phyloP scores from a whole-genome alignment of 2,888 invertebrate species.

The Cataglyphis altisquamis region DNA sequence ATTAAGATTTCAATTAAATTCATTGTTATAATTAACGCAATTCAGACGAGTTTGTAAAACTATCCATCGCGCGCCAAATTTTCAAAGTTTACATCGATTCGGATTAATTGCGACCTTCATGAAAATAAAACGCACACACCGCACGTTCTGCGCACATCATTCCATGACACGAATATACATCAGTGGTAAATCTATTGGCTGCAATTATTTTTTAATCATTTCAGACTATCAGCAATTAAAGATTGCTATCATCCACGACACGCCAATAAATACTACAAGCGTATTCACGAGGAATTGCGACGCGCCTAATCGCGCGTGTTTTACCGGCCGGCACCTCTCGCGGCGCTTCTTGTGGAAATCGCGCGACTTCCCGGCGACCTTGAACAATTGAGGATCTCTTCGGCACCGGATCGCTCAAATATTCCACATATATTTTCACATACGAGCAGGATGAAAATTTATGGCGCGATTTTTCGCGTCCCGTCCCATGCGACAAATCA shows the following conservation, averaged over 20 bases:
- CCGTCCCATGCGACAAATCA: neutral
- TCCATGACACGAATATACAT: neutral
- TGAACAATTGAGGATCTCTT: slow-evolving; percentile 30
- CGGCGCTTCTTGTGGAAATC: slow-evolving; percentile 12
- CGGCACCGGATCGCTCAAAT: neutral
- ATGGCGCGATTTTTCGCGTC: slow-evolving; percentile 65
- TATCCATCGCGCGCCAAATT: no score
- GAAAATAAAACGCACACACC: no score
- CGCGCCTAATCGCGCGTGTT: neutral
- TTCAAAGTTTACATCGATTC: no score
- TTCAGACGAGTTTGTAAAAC: no score
- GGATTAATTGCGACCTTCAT: neutral
- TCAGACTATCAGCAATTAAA: neutral
- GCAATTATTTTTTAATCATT: neutral
- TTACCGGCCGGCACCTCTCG: neutral
- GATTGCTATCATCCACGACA: neutral
- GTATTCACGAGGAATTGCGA: no score
- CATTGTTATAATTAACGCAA: neutral
- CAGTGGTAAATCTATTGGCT: neutral
- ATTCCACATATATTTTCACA: no score
- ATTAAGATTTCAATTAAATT: neutral
- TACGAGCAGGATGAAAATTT: slow-evolving; percentile 63
- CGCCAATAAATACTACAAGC: neutral
- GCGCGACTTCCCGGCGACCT: neutral
- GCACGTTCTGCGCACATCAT: neutral